Conservation (phyloP, 2,888 invertebrate genomes). For the Oxytorus armatus region DNA sequence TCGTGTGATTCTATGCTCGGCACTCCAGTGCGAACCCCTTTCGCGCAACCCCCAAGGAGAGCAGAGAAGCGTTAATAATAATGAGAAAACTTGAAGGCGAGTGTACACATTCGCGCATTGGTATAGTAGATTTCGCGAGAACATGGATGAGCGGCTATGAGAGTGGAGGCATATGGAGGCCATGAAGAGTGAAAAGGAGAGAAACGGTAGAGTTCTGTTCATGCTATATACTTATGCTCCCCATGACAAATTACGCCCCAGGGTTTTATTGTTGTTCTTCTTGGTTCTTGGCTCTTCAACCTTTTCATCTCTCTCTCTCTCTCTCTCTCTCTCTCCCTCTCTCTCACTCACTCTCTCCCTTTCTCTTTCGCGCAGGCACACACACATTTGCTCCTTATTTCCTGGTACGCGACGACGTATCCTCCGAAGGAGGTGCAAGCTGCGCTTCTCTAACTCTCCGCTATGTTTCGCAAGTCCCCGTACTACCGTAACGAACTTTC, state of each 20-base stretch:
- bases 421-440: constrained; percentile 39
- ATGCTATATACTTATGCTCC: constrained; percentile 53
- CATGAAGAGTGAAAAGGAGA: constrained; percentile 9
- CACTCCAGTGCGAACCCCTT: constrained; percentile 21
- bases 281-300: constrained; percentile 66
- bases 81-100: constrained; percentile 78
- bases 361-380: constrained; percentile 3
- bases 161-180: constrained; percentile 6
- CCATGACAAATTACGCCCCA: constrained; percentile 80
- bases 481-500: constrained; percentile 42
- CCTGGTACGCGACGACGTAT: constrained; percentile 53
- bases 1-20: no score
- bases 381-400: constrained; percentile 33
- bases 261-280: constrained; percentile 80
- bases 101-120: constrained; percentile 70
- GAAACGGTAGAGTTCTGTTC: constrained; percentile 27
- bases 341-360: constrained; percentile 18
- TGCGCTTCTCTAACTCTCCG: constrained; percentile 39
- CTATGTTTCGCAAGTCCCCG: constrained; percentile 34
- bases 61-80: constrained; percentile 79
- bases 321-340: constrained; percentile 27
- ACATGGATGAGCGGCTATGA: not conserved
- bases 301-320: no score
- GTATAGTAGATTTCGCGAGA: constrained; percentile 31
- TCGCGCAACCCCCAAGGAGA: constrained; percentile 48